Conservation (phyloP, 2,888 invertebrate species). For the Drosophila incognita region DNA sequence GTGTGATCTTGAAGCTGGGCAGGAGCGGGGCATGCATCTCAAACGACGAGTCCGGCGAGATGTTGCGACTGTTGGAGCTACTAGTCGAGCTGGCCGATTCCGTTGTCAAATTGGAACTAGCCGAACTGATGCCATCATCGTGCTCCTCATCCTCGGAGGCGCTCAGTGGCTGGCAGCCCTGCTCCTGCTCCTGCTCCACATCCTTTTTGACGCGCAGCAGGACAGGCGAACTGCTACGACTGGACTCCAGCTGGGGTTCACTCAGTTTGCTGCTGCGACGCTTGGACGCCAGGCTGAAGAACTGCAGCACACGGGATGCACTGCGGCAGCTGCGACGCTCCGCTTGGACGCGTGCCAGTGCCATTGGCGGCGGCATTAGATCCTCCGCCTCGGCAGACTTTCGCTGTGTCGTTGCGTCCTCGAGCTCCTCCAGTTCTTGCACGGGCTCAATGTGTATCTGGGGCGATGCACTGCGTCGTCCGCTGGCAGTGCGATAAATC, state of each 20-base stretch:
- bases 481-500: slow-evolving; percentile 69
- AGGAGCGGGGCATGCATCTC: slow-evolving; percentile 83
- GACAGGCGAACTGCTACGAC: slow-evolving; percentile 72
- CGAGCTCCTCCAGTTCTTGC: slow-evolving; percentile 26
- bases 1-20: slow-evolving; percentile 84
- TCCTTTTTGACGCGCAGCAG: slow-evolving; percentile 58
- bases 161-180: slow-evolving; percentile 62
- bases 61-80: slow-evolving; percentile 65
- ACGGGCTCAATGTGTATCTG: slow-evolving; percentile 47
- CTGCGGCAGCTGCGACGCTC: slow-evolving; percentile 75
- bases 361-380: slow-evolving; percentile 64
- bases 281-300: slow-evolving; percentile 82
- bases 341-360: slow-evolving; percentile 67
- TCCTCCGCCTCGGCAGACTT: slow-evolving; percentile 64
- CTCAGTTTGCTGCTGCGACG: slow-evolving; percentile 60
- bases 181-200: slow-evolving; percentile 24
- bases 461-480: slow-evolving; percentile 69
- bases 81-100: slow-evolving; percentile 52
- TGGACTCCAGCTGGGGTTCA: slow-evolving; percentile 41
- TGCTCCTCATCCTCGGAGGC: slow-evolving; percentile 66
- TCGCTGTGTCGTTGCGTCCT: slow-evolving; percentile 21
- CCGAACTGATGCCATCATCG: slow-evolving; percentile 82
- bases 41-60: slow-evolving; percentile 82
- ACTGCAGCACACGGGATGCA: slow-evolving; percentile 79
- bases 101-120: slow-evolving; percentile 57